These are phyloP conservation scores for Willisornis vidua DNA, from an alignment of 2,113 vertebrate genomes.

Conservation along the genomic window DNA sequence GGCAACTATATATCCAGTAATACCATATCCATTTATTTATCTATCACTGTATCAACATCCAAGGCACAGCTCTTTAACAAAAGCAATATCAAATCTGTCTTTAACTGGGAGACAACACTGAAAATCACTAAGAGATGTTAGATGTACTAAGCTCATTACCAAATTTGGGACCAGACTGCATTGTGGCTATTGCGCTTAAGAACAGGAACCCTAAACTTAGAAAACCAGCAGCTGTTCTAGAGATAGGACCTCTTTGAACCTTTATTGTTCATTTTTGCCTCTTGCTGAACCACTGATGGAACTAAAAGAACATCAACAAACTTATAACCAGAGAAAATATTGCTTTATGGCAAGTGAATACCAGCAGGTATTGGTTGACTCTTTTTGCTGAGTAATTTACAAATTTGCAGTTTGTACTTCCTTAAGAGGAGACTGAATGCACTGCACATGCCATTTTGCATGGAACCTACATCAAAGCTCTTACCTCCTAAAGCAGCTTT, in stretches of 20 bases:
- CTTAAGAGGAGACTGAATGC: not conserved
- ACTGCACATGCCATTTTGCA: not conserved
- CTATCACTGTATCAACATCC: not conserved
- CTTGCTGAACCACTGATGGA: not conserved
- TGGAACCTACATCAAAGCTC: not conserved
- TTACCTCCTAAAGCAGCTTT: not conserved
- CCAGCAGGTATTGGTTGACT: not conserved
- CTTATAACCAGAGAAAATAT: not conserved
- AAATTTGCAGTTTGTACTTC: not conserved
- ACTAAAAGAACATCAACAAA: not conserved
- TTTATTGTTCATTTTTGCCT: not conserved
- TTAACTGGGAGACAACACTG: not conserved
- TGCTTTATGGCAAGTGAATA: constrained; percentile 11
- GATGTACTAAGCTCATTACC: not conserved
- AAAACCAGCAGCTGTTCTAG: not conserved
- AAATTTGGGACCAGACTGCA: not conserved
- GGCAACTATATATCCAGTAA: not conserved
- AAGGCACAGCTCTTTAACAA: not conserved
- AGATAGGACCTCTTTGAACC: not conserved
- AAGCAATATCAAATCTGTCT: not conserved
- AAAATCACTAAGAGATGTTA: not conserved
- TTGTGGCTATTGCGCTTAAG: not conserved
- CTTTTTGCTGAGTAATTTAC: not conserved
- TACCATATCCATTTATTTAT: not conserved
- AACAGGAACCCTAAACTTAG: not conserved